A percentile compares a stretch with the other conserved stretches of the same genome.
These are phyloP conservation scores for Hylyphantes graminicola DNA, from an alignment of 1,140 invertebrate genomes.

Conservation along the genomic window DNA sequence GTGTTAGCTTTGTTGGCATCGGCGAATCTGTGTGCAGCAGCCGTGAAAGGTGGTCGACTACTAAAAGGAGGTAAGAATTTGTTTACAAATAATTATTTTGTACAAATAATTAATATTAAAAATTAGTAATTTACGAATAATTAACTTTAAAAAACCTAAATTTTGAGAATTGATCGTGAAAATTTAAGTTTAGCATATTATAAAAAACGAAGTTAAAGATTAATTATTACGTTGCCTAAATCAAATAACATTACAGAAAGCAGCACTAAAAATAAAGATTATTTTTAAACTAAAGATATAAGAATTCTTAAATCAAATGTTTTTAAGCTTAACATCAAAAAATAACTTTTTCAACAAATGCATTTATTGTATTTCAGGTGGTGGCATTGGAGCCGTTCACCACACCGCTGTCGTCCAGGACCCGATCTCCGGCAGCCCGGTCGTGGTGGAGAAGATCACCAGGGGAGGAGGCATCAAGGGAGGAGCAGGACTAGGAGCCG, in stretches of 20 bases:
- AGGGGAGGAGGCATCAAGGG: conserved; percentile 19
- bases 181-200: neutral
- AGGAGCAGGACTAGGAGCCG: no score
- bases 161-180: neutral
- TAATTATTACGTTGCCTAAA: no score
- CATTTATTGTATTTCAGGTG: no score
- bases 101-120: neutral
- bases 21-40: neutral
- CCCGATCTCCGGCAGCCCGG: conserved; percentile 25
- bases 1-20: conserved; percentile 27
- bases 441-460: conserved; percentile 20
- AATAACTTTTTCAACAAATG: no score
- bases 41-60: conserved; percentile 17
- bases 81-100: no score
- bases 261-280: no score
- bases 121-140: neutral
- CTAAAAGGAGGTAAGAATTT: neutral
- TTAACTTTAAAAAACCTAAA: neutral
- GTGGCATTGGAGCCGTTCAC: conserved; percentile 22
- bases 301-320: no score
- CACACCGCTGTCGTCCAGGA: conserved; percentile 41
- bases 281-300: no score
- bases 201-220: no score
- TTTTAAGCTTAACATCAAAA: neutral
- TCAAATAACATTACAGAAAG: no score